Base-by-base conservation (phyloP, 1,140 invertebrate genomes). In the Brachionus manjavacas region DNA sequence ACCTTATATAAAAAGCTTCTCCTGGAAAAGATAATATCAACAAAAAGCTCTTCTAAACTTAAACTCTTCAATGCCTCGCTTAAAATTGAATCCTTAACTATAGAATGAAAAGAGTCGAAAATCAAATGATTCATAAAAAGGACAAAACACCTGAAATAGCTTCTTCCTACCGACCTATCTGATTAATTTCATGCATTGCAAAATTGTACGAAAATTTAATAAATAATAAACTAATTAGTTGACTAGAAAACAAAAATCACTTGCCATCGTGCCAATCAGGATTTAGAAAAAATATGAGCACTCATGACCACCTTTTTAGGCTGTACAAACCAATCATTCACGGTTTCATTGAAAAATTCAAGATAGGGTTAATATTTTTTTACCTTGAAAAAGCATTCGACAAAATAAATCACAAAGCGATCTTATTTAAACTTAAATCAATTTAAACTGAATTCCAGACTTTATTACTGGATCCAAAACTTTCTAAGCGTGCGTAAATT, bases 381-480 rank as follows among this genome's bases (percentile, higher is more conserved):
- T 35, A 41, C 23, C 14, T 78, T 4, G 72, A 78, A 41, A 78
- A 78, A 52, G 72, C 72, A 23, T 78, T 78, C 72, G 72, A 78
- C 7, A 78, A 52, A 78, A 41, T 78, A 78, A 49, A 52, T 20
- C 72, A 78, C 23, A 25, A 46, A 41, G 72, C 41, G 12, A 46
- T 78, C 14, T 1, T 78, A 46, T 20, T 14, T 23, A 78, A 78
- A 39, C 72, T 78, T 23, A 78, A 78, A 78, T 64, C 55, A 20
- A 20, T n/a, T 64, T 20, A 52, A 78, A 4, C 35, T 49, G 23
- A 78, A 52, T 20, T 20, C 39, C 3, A 16, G 16, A 52, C 23
- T n/a, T n/a, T n/a, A n/a, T n/a, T 23, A 49, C 72, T 78, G 35
- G 72, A 78, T 78, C 1, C 12, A 25, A 7, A 68, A 28, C 2